phyloP scores from a whole-genome alignment of 2,888 invertebrate species.

The Nycteola revayana region DNA sequence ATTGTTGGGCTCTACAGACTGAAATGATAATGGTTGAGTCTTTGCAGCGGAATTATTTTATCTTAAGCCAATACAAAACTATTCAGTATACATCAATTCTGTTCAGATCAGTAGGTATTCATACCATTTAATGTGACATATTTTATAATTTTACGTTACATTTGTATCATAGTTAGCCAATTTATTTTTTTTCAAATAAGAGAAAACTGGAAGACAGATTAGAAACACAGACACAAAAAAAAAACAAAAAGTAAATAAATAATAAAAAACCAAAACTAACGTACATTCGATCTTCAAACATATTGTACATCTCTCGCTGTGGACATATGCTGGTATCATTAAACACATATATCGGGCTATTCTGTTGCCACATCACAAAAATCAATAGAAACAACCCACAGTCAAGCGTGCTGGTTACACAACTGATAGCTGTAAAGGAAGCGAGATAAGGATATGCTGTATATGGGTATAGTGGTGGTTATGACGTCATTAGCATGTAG shows the following conservation, averaged over 20 bases:
- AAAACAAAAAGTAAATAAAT: conserved; percentile 5
- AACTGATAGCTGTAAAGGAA: conserved; percentile 57
- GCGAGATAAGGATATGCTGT: conserved; percentile 41
- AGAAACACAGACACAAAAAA: neutral
- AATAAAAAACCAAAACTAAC: conserved; percentile 27
- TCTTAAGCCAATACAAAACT: no score
- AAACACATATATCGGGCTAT: conserved; percentile 47
- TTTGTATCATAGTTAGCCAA: no score
- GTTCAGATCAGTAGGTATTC: no score
- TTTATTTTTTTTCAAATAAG: no score
- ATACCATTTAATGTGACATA: no score
- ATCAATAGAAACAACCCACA: conserved; percentile 24
- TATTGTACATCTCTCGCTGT: conserved; percentile 37
- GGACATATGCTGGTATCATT: conserved; percentile 53
- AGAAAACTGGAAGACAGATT: no score
- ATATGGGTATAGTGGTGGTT: conserved; percentile 2
- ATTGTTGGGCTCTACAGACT: no score
- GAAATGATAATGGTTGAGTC: no score
- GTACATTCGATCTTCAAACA: conserved; percentile 84
- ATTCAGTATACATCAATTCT: no score
- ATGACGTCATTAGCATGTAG: no score
- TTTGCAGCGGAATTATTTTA: no score
- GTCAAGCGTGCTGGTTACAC: conserved; percentile 35
- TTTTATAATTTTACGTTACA: no score
- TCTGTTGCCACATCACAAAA: conserved; percentile 57